Percentiles rank a stretch among this genome's conserved stretches.
These are phyloP conservation scores for Andrena hattorfiana DNA, from an alignment of 2,888 invertebrate species.

Conservation along the genomic window DNA sequence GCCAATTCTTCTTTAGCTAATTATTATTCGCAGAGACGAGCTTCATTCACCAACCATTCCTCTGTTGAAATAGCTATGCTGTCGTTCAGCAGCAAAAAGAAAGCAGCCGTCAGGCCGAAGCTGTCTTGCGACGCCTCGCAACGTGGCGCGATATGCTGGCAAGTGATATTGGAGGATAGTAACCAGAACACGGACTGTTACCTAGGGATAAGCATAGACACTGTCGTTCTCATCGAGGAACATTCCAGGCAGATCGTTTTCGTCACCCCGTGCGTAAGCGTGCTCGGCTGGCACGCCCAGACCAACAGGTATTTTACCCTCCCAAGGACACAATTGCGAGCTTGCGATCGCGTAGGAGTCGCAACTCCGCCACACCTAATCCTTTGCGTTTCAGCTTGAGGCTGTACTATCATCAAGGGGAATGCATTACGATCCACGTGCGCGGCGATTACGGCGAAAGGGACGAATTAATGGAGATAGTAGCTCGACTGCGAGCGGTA, in stretches of 20 bases:
- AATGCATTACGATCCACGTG: slow-evolving; percentile 94
- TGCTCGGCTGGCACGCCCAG: slow-evolving; percentile 90
- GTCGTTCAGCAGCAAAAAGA: slow-evolving; percentile 91
- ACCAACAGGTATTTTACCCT: slow-evolving; percentile 85
- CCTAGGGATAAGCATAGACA: slow-evolving; percentile 94
- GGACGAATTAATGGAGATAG: slow-evolving; percentile 91
- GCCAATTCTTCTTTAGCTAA: too few relatives aligned
- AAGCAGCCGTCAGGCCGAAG: slow-evolving; percentile 91
- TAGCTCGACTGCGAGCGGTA: slow-evolving; percentile 92
- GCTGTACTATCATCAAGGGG: slow-evolving; percentile 97
- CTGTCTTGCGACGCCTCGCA: slow-evolving; percentile 90
- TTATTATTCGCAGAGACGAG: too few relatives aligned
- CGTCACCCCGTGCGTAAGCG: slow-evolving; percentile 92
- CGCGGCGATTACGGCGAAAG: slow-evolving; percentile 89
- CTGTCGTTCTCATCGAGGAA: slow-evolving; percentile 94
- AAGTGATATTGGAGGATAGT: slow-evolving; percentile 91
- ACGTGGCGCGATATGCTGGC: slow-evolving; percentile 93
- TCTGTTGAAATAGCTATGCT: slow-evolving; percentile 87
- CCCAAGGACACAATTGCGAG: too few relatives aligned
- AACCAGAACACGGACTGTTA: slow-evolving; percentile 91
- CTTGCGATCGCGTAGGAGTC: neutral
- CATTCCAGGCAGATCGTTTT: slow-evolving; percentile 93
- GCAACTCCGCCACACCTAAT: slow-evolving; percentile 1
- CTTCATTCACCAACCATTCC: too few relatives aligned
- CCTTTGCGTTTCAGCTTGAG: slow-evolving; percentile 87